Evolutionary conservation across 2,113 vertebrate species (phyloP), one percentile per base, ranked within the genome.

Genomic region (Pseudopodoces humilis): DNA sequence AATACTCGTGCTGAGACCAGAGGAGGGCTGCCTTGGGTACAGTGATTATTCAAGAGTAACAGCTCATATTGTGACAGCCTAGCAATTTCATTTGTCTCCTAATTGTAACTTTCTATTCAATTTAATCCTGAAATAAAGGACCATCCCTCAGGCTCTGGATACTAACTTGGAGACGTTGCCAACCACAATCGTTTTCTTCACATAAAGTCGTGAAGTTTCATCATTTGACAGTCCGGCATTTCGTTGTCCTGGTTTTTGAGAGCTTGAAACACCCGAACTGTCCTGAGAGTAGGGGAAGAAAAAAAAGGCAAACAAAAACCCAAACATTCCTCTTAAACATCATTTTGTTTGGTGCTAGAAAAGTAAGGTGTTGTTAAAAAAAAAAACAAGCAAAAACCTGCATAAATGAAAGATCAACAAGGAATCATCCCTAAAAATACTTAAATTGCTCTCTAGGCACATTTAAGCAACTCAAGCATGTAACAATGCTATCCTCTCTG

Each of bases 181-280:
- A 84, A 99, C 99, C 65, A 99, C 99, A 86, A 99, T 99, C 21
- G 99, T 99, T 98, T 99, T 99, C 98, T 99, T 99, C 83, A 98
- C 98, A 94, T 99, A 99, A 50, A 99, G 98, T 50, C 99, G 98
- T 41, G 99, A 99, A 44, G 98, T 98, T 85, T 99, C 99, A 27
- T 99, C 99, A 80, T 98, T 98, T 33, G 98, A 97, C 96, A 98
- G 98, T 90, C 98, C 98, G 9, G 98, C 96, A 86, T 98, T 98
- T 95, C 98, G 98, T 47, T 98, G 98, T 82, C 99, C 99, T 91
- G 95, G 92, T 88, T 98, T 98, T 63, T 97, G 96, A 64, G 98
- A 97, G 55, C 98, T 96, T 47, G 98, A 95, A 89, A 98, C 97
- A 92, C 98, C 97, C 83, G 98, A 98, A 56, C 98, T 98, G 89